Evolutionary conservation across 2,113 vertebrate species (phyloP).

Genomic region (Stigmatopora nigra): DNA sequence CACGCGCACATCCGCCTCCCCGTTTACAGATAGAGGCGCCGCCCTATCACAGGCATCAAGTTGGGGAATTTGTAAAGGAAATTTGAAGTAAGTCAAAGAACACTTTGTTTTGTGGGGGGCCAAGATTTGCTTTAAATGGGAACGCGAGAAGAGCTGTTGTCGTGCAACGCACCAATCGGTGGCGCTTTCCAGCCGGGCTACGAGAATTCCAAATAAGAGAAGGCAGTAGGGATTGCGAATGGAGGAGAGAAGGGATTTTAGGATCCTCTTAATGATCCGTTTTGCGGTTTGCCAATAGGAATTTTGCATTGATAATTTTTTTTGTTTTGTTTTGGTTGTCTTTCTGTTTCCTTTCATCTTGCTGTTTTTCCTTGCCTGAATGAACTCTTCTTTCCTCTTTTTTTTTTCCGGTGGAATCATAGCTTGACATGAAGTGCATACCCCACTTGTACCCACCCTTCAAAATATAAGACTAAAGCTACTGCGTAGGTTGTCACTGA

Average conservation of each 20-base stretch:
- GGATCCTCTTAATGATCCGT: conserved; percentile 59
- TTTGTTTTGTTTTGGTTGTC: no score
- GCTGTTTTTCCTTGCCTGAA: conserved; percentile 6
- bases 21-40: conserved; percentile 87
- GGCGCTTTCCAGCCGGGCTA: conserved; percentile 45
- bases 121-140: conserved; percentile 50
- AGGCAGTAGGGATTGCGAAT: conserved; percentile 37
- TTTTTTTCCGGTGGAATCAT: conserved; percentile 50
- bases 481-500: conserved; percentile 62
- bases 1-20: conserved; percentile 98
- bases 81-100: conserved; percentile 41
- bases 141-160: conserved; percentile 37
- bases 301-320: conserved; percentile 53
- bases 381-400: neutral
- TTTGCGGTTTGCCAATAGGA: conserved; percentile 71
- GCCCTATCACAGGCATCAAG: conserved; percentile 35
- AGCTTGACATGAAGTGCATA: conserved; percentile 64
- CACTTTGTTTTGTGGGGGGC: conserved; percentile 23
- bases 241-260: conserved; percentile 60
- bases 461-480: conserved; percentile 54
- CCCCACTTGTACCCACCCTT: conserved; percentile 45
- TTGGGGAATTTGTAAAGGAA: conserved; percentile 49
- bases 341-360: conserved; percentile 11
- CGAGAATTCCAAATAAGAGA: conserved; percentile 54
- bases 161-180: conserved; percentile 30